A percentile compares a stretch with the other conserved stretches of the same genome.
Evolutionary conservation across 2,888 invertebrate species (phyloP).

Genomic region (Helleia helle): DNA sequence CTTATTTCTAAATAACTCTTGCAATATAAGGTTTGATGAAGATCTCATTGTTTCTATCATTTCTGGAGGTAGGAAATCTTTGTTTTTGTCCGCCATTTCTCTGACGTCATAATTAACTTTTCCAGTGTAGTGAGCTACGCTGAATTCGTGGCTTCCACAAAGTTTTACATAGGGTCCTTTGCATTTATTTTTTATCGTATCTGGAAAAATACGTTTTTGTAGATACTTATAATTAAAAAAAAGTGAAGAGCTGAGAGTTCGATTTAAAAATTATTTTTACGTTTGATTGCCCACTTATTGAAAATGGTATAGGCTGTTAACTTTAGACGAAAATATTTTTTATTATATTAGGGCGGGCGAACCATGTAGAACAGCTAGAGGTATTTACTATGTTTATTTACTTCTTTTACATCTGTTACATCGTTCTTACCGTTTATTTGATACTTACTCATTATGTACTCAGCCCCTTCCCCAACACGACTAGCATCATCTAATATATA

Average conservation of each 20-base stretch:
- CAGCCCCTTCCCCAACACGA: slow-evolving; percentile 79
- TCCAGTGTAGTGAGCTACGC: slow-evolving; percentile 92
- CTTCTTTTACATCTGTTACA: no score
- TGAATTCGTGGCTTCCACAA: slow-evolving; percentile 80
- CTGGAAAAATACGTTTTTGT: slow-evolving; percentile 34
- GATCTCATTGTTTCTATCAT: slow-evolving; percentile 89
- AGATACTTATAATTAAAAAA: no score
- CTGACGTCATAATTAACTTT: slow-evolving; percentile 87
- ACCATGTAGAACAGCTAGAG: no score
- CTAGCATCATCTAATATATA: slow-evolving; percentile 92
- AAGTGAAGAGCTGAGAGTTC: no score
- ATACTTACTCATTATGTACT: slow-evolving; percentile 81
- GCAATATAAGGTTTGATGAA: slow-evolving; percentile 80
- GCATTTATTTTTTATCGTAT: slow-evolving; percentile 67
- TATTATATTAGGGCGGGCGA: no score
- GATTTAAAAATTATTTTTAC: background rate
- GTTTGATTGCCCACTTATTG: no score
- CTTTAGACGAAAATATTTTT: no score
- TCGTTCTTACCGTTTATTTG: no score
- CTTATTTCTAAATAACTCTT: slow-evolving; percentile 87
- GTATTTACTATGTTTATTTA: no score
- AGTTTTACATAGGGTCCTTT: slow-evolving; percentile 72
- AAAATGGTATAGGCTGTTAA: no score
- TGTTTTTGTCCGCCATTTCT: slow-evolving; percentile 91
- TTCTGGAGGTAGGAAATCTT: slow-evolving; percentile 92